A percentile compares a stretch with the other conserved stretches of the same genome.
Conservation (phyloP, 2,113 vertebrate species). For the Fulica atra region DNA sequence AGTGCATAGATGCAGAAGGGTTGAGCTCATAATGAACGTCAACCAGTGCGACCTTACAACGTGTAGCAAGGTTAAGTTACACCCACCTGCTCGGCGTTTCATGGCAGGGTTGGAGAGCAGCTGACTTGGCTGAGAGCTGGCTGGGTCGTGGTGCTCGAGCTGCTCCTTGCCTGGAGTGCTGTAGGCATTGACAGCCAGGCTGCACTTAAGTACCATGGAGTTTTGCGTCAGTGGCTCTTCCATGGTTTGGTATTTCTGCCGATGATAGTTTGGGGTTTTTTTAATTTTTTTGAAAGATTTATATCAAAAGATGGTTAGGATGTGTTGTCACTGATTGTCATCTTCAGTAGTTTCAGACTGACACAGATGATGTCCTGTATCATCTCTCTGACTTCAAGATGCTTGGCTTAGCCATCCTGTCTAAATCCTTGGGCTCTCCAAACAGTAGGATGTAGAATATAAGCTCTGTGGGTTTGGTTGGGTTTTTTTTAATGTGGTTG, state of each 20-base stretch:
- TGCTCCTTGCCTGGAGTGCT: neutral
- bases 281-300: neutral
- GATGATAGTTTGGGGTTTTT: neutral
- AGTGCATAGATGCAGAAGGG: neutral
- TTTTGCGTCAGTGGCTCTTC: constrained; percentile 21
- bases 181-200: neutral
- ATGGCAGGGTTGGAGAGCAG: neutral
- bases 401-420: neutral
- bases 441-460: neutral
- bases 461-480: neutral
- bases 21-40: neutral
- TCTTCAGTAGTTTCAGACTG: constrained; percentile 3
- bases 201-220: neutral
- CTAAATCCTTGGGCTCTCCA: neutral
- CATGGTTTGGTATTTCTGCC: neutral
- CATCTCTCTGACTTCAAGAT: neutral
- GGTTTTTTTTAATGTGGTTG: neutral
- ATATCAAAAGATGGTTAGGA: neutral
- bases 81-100: constrained; percentile 11
- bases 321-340: constrained; percentile 13
- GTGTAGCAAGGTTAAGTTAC: neutral
- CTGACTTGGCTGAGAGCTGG: neutral
- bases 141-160: neutral
- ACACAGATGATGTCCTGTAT: neutral
- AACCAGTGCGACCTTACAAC: neutral